Evolutionary conservation across 2,113 vertebrate species (phyloP).

Genomic region (Sander lucioperca): DNA sequence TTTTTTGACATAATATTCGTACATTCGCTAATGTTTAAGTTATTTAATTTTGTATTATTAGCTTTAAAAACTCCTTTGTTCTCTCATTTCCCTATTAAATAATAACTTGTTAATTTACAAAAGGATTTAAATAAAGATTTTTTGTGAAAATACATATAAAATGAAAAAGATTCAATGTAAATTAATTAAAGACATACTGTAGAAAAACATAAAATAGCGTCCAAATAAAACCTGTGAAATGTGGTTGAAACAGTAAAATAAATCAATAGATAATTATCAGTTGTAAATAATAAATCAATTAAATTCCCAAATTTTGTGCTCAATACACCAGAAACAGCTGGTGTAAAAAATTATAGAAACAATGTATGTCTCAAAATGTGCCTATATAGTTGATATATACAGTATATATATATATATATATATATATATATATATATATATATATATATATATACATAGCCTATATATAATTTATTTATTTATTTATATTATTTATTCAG

Average conservation of each 20-base stretch:
- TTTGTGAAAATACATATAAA: neutral
- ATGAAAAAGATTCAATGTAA: neutral
- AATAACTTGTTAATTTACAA: neutral
- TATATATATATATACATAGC: no score
- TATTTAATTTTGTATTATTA: neutral
- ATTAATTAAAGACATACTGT: neutral
- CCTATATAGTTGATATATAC: no score
- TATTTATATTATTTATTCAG: neutral
- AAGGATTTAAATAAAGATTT: neutral
- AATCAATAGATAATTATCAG: neutral
- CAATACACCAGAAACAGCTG: neutral
- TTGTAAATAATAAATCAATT: neutral
- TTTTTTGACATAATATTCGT: neutral
- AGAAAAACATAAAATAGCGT: neutral
- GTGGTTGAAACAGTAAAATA: neutral
- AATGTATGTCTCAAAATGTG: neutral
- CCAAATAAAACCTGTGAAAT: constrained; percentile 5
- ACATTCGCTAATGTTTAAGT: neutral
- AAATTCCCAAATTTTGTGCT: neutral
- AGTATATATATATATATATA: no score
- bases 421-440: no score
- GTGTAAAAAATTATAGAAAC: neutral
- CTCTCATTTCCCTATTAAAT: neutral
- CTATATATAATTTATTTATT: no score
- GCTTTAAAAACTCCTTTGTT: neutral